Evolutionary conservation across 37 sponge, comb jelly and placozoan genomes (phyloP).

Genomic region (Ianthella basta): DNA sequence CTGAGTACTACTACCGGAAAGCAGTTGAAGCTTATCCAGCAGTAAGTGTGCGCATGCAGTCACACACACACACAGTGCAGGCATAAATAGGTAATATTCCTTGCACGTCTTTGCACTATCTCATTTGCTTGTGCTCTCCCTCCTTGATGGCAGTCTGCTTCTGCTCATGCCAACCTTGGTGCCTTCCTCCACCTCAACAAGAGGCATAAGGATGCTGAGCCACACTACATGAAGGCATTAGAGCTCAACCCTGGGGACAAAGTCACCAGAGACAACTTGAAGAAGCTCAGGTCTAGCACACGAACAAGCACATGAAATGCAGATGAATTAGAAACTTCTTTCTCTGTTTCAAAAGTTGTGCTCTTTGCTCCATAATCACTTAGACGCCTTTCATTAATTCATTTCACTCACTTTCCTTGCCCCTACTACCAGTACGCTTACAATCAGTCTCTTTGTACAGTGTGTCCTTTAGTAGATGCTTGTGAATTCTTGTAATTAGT

Average conservation of each 20-base stretch:
- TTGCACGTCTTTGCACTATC: neutral
- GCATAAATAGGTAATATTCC: neutral
- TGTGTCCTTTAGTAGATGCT: no score
- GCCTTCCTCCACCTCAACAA: constrained; percentile 43
- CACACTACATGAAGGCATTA: constrained; percentile 36
- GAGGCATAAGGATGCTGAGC: constrained; percentile 30
- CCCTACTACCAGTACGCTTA: no score
- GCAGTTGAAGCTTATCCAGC: constrained; percentile 27
- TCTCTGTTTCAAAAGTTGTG: no score
- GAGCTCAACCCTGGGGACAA: constrained; percentile 29
- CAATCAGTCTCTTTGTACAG: no score
- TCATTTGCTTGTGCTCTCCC: neutral
- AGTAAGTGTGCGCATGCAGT: neutral
- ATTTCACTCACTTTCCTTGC: no score
- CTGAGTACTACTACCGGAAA: constrained; percentile 41
- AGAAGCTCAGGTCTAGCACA: constrained; percentile 29
- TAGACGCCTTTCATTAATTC: no score
- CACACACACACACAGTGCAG: constrained; percentile 10
- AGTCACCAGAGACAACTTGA: constrained; percentile 37
- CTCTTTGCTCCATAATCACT: no score
- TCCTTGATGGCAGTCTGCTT: constrained; percentile 6
- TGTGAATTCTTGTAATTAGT: no score
- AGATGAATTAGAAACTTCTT: no score
- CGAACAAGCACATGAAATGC: no score
- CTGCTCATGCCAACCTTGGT: constrained; percentile 41